Conservation (phyloP, 2,888 invertebrate genomes). For the Heteromurus nitidus region DNA sequence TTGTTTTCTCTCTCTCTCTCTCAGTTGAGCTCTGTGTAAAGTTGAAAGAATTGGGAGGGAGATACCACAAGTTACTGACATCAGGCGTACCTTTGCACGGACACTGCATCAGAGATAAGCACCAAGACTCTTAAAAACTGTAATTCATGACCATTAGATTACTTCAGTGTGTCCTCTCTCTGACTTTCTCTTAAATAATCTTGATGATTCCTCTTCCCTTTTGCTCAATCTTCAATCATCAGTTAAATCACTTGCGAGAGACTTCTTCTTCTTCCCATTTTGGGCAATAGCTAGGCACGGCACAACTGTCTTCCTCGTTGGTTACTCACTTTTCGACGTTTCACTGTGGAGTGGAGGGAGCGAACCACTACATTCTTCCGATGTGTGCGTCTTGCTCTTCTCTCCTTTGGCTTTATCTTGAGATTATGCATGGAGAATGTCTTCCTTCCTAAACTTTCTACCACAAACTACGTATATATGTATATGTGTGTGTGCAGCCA, state of each 20-base stretch:
- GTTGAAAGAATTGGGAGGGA: too few relatives aligned
- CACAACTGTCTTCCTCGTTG: conserved; percentile 32
- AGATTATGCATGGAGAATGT: too few relatives aligned
- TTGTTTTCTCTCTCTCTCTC: too few relatives aligned
- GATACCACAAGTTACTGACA: background rate
- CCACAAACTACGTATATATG: too few relatives aligned
- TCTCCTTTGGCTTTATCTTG: too few relatives aligned
- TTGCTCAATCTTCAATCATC: conserved; percentile 47
- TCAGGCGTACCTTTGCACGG: background rate
- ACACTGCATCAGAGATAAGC: background rate
- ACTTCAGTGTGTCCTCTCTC: conserved; percentile 20
- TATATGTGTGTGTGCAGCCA: too few relatives aligned
- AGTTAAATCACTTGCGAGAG: conserved; percentile 14
- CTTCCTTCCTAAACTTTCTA: too few relatives aligned
- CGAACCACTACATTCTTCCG: too few relatives aligned
- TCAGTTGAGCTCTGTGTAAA: too few relatives aligned
- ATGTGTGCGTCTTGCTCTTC: too few relatives aligned
- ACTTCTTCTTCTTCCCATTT: conserved; percentile 58
- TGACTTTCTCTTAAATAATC: conserved; percentile 32
- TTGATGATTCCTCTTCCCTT: conserved; percentile 52
- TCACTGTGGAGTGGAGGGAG: too few relatives aligned
- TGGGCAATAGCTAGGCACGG: conserved; percentile 24
- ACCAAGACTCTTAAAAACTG: background rate
- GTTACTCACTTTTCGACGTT: too few relatives aligned
- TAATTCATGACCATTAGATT: conserved; percentile 52